These are phyloP conservation scores for Ditula angustiorana DNA, from an alignment of 2,888 invertebrate species.

Conservation along the genomic window DNA sequence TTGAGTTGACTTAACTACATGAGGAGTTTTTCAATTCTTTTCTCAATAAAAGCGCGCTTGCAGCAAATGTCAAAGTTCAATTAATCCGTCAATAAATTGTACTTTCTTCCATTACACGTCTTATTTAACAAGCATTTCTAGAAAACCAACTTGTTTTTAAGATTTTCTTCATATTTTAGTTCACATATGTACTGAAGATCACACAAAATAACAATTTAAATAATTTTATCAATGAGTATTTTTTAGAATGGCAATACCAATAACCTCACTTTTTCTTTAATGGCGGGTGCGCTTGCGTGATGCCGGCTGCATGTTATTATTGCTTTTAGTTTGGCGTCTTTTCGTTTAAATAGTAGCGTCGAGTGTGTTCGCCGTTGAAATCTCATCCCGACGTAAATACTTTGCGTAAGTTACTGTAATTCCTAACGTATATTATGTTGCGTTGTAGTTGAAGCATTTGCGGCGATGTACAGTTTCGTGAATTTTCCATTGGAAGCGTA, in stretches of 20 bases:
- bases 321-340: slow-evolving; percentile 77
- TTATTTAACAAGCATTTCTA: neutral
- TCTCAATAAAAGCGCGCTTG: neutral
- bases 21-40: slow-evolving; percentile 4
- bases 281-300: slow-evolving; percentile 85
- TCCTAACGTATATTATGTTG: slow-evolving; percentile 44
- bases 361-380: slow-evolving; percentile 60
- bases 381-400: slow-evolving; percentile 51
- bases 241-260: slow-evolving; percentile 54
- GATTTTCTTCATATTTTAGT: neutral
- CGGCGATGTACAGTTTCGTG: slow-evolving; percentile 46
- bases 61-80: neutral
- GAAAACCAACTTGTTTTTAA: neutral
- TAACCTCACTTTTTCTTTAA: slow-evolving; percentile 68
- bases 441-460: slow-evolving; percentile 51
- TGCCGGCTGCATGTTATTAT: slow-evolving; percentile 82
- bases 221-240: slow-evolving; percentile 27
- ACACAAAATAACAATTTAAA: neutral
- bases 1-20: neutral
- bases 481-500: slow-evolving; percentile 69
- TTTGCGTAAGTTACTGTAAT: slow-evolving; percentile 37
- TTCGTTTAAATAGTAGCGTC: slow-evolving; percentile 59
- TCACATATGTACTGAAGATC: neutral
- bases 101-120: neutral
- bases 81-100: neutral